Evolutionary conservation across 2,113 vertebrate genomes (phyloP).

Genomic region (Ascaphus truei): DNA sequence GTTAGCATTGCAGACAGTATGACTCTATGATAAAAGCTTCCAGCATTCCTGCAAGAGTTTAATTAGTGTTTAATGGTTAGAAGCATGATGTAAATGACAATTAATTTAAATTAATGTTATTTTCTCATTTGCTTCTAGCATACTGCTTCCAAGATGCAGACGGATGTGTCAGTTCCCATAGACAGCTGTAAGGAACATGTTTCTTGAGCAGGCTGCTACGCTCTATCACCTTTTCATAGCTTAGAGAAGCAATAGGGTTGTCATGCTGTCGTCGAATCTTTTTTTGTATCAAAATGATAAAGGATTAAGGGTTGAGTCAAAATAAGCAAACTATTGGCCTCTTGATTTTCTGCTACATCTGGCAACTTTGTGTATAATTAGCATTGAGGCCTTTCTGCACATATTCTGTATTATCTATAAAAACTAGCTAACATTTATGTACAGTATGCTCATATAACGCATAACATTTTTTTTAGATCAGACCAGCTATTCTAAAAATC

Average conservation of each 20-base stretch:
- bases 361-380: slow-evolving; percentile 11
- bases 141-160: background rate
- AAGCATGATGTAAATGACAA: slow-evolving; percentile 30
- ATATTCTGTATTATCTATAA: background rate
- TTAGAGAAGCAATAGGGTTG: slow-evolving; percentile 11
- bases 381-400: background rate
- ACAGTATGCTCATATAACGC: no score
- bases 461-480: no score
- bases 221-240: slow-evolving; percentile 22
- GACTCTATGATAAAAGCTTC: slow-evolving; percentile 14
- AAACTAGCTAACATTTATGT: background rate
- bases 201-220: slow-evolving; percentile 12
- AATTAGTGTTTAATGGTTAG: slow-evolving; percentile 32
- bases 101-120: slow-evolving; percentile 31
- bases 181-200: slow-evolving; percentile 22
- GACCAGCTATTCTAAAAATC: no score
- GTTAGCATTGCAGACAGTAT: slow-evolving; percentile 10
- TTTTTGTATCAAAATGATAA: slow-evolving; percentile 12
- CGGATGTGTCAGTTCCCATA: slow-evolving; percentile 18
- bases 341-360: slow-evolving; percentile 3
- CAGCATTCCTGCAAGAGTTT: slow-evolving; percentile 27
- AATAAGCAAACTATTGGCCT: slow-evolving; percentile 1
- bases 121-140: slow-evolving; percentile 21
- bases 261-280: background rate
- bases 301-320: background rate